Evolutionary conservation across 92 coral and sea anemone genomes (phyloP).

Genomic region (Zoanthus sociatus): DNA sequence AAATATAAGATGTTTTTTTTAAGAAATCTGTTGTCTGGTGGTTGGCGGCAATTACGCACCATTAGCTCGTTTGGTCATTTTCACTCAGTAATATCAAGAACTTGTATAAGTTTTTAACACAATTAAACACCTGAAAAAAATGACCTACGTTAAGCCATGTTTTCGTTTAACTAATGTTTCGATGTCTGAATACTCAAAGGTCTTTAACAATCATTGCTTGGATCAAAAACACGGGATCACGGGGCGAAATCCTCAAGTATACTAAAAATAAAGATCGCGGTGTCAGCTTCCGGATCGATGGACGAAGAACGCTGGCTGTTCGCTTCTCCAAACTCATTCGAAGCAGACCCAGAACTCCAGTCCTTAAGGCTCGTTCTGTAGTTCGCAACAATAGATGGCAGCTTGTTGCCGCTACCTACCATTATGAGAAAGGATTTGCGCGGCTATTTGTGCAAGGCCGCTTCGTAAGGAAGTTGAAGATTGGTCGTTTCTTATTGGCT

Average conservation of each 20-base stretch:
- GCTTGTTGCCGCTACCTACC: slow-evolving; percentile 30
- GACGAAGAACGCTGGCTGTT: slow-evolving; percentile 63
- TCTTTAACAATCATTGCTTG: slow-evolving; percentile 80
- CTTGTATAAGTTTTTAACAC: no score
- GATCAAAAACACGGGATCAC: slow-evolving; percentile 74
- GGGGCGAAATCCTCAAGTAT: slow-evolving; percentile 74
- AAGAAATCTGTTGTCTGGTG: no score
- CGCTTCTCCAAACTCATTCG: slow-evolving; percentile 69
- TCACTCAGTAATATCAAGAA: no score
- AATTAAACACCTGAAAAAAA: no score
- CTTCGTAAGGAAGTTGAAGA: neutral
- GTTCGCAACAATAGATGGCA: slow-evolving; percentile 26
- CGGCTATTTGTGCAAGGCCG: slow-evolving; percentile 27
- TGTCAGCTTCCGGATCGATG: slow-evolving; percentile 75
- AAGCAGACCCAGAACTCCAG: slow-evolving; percentile 34
- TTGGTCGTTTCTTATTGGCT: slow-evolving; percentile 27
- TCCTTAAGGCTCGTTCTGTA: slow-evolving; percentile 23
- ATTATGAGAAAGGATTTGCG: slow-evolving; percentile 20
- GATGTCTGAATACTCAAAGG: neutral
- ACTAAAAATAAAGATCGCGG: slow-evolving; percentile 76
- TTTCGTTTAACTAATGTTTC: neutral
- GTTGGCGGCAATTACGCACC: no score
- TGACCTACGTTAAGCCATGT: no score
- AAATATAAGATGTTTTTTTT: no score
- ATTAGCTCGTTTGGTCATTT: no score